Conservation (phyloP, 2,113 vertebrate species). For the Menura novaehollandiae region DNA sequence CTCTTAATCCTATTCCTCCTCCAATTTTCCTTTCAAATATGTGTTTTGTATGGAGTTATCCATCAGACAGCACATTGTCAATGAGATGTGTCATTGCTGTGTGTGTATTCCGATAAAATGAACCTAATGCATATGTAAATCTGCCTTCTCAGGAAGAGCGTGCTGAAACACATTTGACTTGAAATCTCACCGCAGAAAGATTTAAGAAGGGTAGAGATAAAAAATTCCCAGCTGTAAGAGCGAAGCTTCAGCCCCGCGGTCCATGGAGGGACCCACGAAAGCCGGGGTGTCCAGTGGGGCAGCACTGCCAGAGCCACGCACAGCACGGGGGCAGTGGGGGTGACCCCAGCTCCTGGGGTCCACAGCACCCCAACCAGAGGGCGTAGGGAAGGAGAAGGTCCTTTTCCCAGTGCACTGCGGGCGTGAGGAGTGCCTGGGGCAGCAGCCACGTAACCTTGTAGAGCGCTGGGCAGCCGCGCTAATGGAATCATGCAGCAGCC, state of each 20-base stretch:
- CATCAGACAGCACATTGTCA: slow-evolving; percentile 63
- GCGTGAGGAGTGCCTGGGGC: not conserved
- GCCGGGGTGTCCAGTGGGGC: rapidly evolving
- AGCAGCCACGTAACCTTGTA: not conserved
- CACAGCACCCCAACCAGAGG: not conserved
- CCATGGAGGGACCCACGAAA: rapidly evolving
- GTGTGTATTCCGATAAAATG: slow-evolving; percentile 67
- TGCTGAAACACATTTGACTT: slow-evolving; percentile 65
- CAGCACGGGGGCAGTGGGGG: rapidly evolving
- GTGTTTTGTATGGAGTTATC: slow-evolving; percentile 67
- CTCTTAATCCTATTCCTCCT: slow-evolving; percentile 66
- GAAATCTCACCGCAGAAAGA: slow-evolving; percentile 53
- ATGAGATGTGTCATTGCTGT: slow-evolving; percentile 68
- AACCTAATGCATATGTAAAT: slow-evolving; percentile 74
- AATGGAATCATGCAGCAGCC: not conserved
- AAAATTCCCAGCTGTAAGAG: slow-evolving; percentile 17
- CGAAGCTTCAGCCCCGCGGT: not conserved
- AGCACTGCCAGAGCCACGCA: rapidly evolving
- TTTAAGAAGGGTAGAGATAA: slow-evolving; percentile 33
- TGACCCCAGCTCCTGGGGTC: not conserved
- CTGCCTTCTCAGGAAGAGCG: slow-evolving; percentile 62
- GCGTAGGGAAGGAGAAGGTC: not conserved
- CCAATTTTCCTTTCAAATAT: slow-evolving; percentile 59
- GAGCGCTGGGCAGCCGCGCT: not conserved
- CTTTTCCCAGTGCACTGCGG: rapidly evolving